Conservation (phyloP, 1,140 invertebrate genomes). For the Heliconius himera region DNA sequence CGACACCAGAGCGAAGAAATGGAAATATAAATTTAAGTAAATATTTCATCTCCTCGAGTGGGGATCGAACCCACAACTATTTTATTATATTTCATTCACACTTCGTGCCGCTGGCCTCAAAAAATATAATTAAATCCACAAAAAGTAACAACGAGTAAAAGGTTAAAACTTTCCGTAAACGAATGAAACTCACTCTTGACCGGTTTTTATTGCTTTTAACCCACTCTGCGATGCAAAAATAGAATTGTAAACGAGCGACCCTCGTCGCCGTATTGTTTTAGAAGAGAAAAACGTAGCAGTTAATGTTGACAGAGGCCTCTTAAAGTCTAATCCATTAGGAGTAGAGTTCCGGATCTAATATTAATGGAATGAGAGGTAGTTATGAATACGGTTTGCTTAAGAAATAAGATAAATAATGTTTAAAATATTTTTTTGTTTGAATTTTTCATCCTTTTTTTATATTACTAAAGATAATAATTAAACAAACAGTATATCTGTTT, state of each 20-base stretch:
- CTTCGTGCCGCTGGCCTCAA: no score
- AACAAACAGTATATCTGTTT: no score
- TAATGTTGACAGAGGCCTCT: slow-evolving; percentile 19
- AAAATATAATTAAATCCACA: background rate
- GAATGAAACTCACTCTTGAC: slow-evolving; percentile 10
- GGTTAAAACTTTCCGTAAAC: slow-evolving; percentile 3
- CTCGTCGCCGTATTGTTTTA: slow-evolving; percentile 16
- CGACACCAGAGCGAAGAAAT: no score
- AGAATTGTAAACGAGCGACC: slow-evolving; percentile 22
- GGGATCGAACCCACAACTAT: no score
- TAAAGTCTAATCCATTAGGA: slow-evolving; percentile 19
- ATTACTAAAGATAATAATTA: no score
- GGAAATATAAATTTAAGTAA: no score
- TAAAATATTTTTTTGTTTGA: no score
- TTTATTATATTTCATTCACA: no score
- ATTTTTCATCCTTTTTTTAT: no score
- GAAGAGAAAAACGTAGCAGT: slow-evolving; percentile 20
- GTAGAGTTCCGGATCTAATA: slow-evolving; percentile 8
- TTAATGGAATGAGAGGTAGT: background rate
- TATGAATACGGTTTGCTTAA: background rate
- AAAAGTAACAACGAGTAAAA: background rate
- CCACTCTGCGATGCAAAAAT: slow-evolving; percentile 17
- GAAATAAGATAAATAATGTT: background rate
- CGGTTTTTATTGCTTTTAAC: slow-evolving; percentile 23
- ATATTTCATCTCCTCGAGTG: no score